These are phyloP conservation scores for Chymomyza caudatula DNA, from an alignment of 2,888 invertebrate genomes.

Conservation along the genomic window DNA sequence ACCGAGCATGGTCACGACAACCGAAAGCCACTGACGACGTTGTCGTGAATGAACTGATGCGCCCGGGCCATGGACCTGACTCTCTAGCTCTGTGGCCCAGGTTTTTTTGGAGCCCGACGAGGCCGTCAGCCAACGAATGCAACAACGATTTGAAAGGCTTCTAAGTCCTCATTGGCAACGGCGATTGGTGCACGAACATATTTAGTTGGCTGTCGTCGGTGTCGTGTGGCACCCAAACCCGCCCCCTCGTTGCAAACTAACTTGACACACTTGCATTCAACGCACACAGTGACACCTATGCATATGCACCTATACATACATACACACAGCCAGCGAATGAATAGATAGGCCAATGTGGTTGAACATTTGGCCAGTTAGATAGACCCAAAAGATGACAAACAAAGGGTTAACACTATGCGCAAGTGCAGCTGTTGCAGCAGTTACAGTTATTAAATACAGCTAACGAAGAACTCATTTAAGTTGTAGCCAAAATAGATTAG, in stretches of 20 bases:
- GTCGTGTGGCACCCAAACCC: background rate
- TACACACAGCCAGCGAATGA: conserved; percentile 35
- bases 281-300: conserved; percentile 17
- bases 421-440: background rate
- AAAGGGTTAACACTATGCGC: background rate
- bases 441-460: background rate
- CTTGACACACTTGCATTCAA: conserved; percentile 39
- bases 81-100: background rate
- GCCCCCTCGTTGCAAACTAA: conserved; percentile 35
- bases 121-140: conserved; percentile 36
- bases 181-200: conserved; percentile 54
- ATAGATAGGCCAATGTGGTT: conserved; percentile 44
- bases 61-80: conserved; percentile 1
- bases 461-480: too few relatives aligned
- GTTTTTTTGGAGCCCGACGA: background rate
- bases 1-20: conserved; percentile 30
- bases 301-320: conserved; percentile 15
- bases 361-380: conserved; percentile 22
- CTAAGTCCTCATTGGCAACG: conserved; percentile 55
- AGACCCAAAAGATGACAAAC: conserved; percentile 4
- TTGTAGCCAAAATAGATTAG: too few relatives aligned
- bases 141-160: conserved; percentile 60
- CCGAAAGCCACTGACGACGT: conserved; percentile 32
- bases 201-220: background rate
- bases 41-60: background rate